These are phyloP conservation scores for Potamarius usumacintae DNA, from an alignment of 2,113 vertebrate species.

Conservation along the genomic window DNA sequence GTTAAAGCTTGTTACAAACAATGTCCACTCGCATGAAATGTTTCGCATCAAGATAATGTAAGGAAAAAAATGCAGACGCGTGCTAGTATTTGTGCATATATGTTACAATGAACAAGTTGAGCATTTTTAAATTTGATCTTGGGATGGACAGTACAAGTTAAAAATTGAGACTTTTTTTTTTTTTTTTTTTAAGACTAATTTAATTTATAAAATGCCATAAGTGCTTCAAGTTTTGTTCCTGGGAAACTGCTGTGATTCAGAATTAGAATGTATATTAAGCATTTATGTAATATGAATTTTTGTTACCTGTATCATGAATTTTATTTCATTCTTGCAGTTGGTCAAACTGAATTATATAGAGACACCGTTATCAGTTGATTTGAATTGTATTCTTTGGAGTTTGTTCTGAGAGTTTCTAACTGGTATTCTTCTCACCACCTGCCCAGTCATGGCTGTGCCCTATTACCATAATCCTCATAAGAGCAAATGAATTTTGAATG, in stretches of 20 bases:
- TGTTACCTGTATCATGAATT: conserved; percentile 64
- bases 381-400: conserved; percentile 14
- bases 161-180: conserved; percentile 54
- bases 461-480: conserved; percentile 6
- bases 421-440: neutral
- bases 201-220: conserved; percentile 69
- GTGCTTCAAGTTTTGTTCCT: conserved; percentile 64
- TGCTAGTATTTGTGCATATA: conserved; percentile 57
- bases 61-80: neutral
- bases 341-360: conserved; percentile 26
- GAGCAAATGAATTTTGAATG: neutral
- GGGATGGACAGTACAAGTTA: conserved; percentile 49
- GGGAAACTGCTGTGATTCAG: conserved; percentile 68
- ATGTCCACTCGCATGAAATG: conserved; percentile 46
- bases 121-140: conserved; percentile 46
- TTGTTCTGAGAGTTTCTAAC: neutral
- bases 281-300: conserved; percentile 61
- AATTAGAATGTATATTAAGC: conserved; percentile 67
- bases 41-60: conserved; percentile 6
- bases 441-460: neutral
- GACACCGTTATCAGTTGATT: conserved; percentile 33
- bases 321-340: conserved; percentile 41
- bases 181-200: conserved; percentile 41
- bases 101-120: conserved; percentile 62
- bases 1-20: conserved; percentile 42